A percentile compares a stretch with the other conserved stretches of the same genome.
Conservation (phyloP, 2,113 vertebrate species). For the Esox niger region DNA sequence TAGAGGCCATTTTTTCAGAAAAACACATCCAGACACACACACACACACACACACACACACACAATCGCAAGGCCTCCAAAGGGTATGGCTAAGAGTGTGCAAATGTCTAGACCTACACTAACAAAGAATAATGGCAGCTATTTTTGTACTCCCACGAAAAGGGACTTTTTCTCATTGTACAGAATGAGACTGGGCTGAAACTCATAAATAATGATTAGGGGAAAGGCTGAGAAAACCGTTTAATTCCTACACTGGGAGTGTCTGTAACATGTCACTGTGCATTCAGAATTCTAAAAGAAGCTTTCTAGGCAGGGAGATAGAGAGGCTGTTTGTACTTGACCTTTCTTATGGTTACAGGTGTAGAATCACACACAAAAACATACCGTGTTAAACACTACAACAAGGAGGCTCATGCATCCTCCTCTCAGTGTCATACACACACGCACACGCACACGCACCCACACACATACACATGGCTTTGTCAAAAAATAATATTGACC, state of each 20-base stretch:
- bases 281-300: not conserved
- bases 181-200: constrained; percentile 16
- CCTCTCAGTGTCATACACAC: not conserved
- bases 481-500: not conserved
- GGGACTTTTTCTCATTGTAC: constrained; percentile 14
- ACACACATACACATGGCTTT: not conserved
- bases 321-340: not conserved
- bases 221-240: constrained; percentile 14
- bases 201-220: constrained; percentile 40
- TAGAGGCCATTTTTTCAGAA: constrained; percentile 7
- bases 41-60: not conserved
- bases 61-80: not conserved
- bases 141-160: constrained; percentile 32
- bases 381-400: not conserved
- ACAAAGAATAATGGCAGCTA: constrained; percentile 45
- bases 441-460: not conserved
- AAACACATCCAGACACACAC: not conserved
- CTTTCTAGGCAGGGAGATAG: not conserved
- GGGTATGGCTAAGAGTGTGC: constrained; percentile 16
- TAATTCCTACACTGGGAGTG: constrained; percentile 22
- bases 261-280: constrained; percentile 1
- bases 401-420: too few species aligned
- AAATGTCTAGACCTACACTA: constrained; percentile 39
- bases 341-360: not conserved
- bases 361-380: not conserved